Evolutionary conservation across 2,797 vertebrate genomes (phyloP).

Genomic region (Pangasius mekongensis): DNA sequence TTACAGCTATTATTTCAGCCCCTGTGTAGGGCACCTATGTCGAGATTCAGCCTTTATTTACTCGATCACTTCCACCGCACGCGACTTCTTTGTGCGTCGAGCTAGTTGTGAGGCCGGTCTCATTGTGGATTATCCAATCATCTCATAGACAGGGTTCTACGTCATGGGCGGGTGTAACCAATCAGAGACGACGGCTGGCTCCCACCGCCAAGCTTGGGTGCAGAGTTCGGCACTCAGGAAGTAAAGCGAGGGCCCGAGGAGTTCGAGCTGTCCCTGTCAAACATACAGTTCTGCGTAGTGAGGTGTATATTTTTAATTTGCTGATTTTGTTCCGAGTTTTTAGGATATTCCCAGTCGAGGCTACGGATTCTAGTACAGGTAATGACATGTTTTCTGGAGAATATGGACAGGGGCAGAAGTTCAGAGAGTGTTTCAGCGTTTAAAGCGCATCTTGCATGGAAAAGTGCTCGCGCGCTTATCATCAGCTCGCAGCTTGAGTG

Average conservation of each 20-base stretch:
- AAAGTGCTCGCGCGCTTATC: not conserved
- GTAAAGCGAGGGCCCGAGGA: constrained; percentile 35
- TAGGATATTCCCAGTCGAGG: not conserved
- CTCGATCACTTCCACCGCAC: constrained; percentile 12
- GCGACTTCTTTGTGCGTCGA: constrained; percentile 38
- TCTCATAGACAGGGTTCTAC: not conserved
- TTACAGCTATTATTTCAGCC: not conserved
- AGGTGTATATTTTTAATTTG: constrained; percentile 2
- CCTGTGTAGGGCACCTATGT: constrained; percentile 2
- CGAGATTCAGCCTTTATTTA: constrained; percentile 32
- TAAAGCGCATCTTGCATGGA: not conserved
- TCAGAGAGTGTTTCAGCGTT: not conserved
- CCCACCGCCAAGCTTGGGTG: constrained; percentile 68
- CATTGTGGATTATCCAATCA: constrained; percentile 54
- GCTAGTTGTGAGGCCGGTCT: constrained; percentile 32
- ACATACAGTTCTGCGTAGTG: not conserved
- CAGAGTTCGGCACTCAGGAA: constrained; percentile 59
- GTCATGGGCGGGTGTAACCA: constrained; percentile 59
- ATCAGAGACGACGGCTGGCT: constrained; percentile 46
- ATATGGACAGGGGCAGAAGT: constrained; percentile 4
- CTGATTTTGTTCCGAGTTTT: not conserved
- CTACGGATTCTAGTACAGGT: constrained; percentile 10
- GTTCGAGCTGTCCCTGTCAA: constrained; percentile 35
- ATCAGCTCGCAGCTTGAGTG: not conserved
- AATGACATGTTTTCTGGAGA: not conserved